Conservation (phyloP, 2,797 vertebrate species). For the Trichosurus vulpecula region DNA sequence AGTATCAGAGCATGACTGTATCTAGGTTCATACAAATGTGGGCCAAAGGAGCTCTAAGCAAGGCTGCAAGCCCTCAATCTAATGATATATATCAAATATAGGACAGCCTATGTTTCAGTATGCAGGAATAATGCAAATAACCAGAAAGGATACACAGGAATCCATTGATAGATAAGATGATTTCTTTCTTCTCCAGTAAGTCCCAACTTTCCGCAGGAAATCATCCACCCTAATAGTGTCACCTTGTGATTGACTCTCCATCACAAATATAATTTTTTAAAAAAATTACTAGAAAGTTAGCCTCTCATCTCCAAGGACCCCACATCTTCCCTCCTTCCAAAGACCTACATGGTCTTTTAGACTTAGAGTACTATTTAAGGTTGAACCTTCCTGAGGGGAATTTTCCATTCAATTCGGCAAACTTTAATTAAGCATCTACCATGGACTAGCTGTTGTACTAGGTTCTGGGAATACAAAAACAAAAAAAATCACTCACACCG, state of each 20-base stretch:
- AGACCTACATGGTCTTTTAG: background rate
- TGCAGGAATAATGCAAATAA: background rate
- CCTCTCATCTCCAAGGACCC: background rate
- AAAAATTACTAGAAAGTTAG: background rate
- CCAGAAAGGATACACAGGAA: background rate
- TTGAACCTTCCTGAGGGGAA: too few species aligned
- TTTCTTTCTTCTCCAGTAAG: background rate
- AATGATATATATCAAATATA: background rate
- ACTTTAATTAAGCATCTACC: background rate
- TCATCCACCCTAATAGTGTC: background rate
- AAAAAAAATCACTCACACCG: background rate
- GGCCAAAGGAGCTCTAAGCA: background rate
- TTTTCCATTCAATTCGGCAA: too few species aligned
- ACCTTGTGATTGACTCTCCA: background rate
- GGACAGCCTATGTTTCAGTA: background rate
- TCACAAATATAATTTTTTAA: background rate
- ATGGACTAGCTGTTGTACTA: background rate
- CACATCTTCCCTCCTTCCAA: background rate
- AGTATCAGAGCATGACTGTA: background rate
- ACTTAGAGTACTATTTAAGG: too few species aligned
- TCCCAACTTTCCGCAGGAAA: background rate
- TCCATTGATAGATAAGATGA: too few species aligned
- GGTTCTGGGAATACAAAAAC: background rate
- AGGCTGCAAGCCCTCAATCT: background rate
- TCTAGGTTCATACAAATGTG: background rate